Conservation (phyloP, 2,888 invertebrate genomes). For the Cantharis rustica region DNA sequence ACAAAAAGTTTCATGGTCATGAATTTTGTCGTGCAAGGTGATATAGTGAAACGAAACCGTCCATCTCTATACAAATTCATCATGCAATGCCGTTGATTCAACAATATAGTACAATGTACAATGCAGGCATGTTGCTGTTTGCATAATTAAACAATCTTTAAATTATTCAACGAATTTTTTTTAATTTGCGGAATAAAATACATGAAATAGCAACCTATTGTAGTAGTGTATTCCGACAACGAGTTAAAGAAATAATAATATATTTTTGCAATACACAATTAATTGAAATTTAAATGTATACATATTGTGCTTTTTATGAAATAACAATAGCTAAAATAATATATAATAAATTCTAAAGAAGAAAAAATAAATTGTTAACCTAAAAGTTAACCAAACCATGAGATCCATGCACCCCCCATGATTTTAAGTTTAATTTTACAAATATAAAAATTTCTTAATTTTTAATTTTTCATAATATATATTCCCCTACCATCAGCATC, state of each 20-base stretch:
- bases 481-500: too few relatives aligned
- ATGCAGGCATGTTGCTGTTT: not conserved
- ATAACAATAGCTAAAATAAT: not conserved
- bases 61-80: not conserved
- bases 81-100: not conserved
- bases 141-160: not conserved
- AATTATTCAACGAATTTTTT: not conserved
- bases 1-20: not conserved
- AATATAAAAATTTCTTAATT: too few relatives aligned
- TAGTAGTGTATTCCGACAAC: not conserved
- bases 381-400: too few relatives aligned
- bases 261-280: not conserved
- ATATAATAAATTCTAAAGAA: not conserved
- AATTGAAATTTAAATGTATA: too few relatives aligned
- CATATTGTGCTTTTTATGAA: not conserved
- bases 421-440: too few relatives aligned
- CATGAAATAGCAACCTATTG: not conserved
- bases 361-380: not conserved
- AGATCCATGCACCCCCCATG: too few relatives aligned
- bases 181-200: not conserved
- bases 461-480: too few relatives aligned
- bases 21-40: not conserved
- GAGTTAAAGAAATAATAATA: not conserved
- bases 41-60: not conserved
- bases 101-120: not conserved